Base-by-base conservation (phyloP, 30 jellyfish, hydroid and myxozoan species). In the Nemopilema nomurai region DNA sequence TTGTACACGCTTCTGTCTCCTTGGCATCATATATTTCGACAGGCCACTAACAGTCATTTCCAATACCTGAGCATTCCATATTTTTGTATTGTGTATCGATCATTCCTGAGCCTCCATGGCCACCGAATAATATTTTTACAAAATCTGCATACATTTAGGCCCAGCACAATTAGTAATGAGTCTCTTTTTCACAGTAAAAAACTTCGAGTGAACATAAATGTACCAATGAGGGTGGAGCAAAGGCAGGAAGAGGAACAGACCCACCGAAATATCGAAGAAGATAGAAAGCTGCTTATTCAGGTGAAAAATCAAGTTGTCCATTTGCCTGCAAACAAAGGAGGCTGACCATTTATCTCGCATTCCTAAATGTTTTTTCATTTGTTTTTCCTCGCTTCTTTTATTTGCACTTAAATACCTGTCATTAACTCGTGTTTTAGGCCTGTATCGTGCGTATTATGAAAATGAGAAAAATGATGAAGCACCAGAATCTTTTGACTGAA, bases 361-460 rank as follows among this genome's bases (percentile, higher is more conserved):
- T 65, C 49, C 18, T 31, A 19, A 26, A 13, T 8, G 83, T 9
- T 50, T 76, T 50, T 31, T 27, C 17, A 8, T 18, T 25, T 71
- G 23, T 21, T 31, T 25, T 26, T 8, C 17, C 1, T 8, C 7
- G 8, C 1, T 18, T 19, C 18, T 4, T 0, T 73, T 73, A 31
- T 18, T 26, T 50, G 69, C 17, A 6, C 3, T 73, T 0, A 30
- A n/a, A n/a, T n/a, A n/a, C 28, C 50, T 25, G 63, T 69, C 1
- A 30, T 51, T 18, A n/a, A 3, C 18, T 31, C 28, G 27, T 22
- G 49, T 86, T 77, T 8, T 66, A 95, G 99, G 99, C 99, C 18
- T 95, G 99, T 75, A 95, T 95, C 51, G 99, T 95, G 18, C 99
- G 99, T 62, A 89, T 95, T 28, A 95, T 95, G 99, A 95, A 95